Evolutionary conservation across 2,888 invertebrate genomes (phyloP).

Genomic region (Cephonodes hylas): DNA sequence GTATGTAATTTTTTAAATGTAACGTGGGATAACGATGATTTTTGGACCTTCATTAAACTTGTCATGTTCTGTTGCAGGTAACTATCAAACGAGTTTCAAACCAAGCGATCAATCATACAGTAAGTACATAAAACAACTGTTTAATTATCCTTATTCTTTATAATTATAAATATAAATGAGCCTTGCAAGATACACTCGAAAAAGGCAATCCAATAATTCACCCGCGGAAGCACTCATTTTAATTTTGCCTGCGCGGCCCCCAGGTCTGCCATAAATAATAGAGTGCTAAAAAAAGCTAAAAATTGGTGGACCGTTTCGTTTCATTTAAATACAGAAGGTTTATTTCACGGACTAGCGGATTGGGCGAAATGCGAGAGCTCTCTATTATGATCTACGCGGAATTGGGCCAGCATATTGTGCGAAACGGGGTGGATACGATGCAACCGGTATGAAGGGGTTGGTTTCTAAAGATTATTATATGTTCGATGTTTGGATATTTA

Average conservation of each 20-base stretch:
- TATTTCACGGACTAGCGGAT: slow-evolving; percentile 54
- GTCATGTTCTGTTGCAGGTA: not conserved
- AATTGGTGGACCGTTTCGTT: slow-evolving; percentile 47
- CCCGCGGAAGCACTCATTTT: slow-evolving; percentile 26
- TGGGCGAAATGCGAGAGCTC: slow-evolving; percentile 30
- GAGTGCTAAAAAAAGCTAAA: slow-evolving; percentile 42
- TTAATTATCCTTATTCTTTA: not conserved
- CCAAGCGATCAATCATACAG: not conserved
- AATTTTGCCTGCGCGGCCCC: slow-evolving; percentile 31
- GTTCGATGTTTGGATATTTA: no score
- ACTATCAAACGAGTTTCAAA: not conserved
- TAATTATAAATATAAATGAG: not conserved
- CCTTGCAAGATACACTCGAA: slow-evolving; percentile 3
- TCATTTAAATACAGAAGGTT: slow-evolving; percentile 61
- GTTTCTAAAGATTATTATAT: no score
- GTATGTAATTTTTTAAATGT: not conserved
- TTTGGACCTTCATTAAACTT: not conserved
- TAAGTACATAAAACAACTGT: not conserved
- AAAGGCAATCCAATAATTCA: slow-evolving; percentile 3
- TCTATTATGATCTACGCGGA: slow-evolving; percentile 35
- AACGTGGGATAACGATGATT: not conserved
- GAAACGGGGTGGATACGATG: not conserved
- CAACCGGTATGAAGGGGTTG: not conserved
- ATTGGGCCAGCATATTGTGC: slow-evolving; percentile 13
- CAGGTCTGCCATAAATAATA: slow-evolving; percentile 44